Base-by-base conservation (phyloP, 2,888 invertebrate genomes). In the Cataglyphis altisquamis region DNA sequence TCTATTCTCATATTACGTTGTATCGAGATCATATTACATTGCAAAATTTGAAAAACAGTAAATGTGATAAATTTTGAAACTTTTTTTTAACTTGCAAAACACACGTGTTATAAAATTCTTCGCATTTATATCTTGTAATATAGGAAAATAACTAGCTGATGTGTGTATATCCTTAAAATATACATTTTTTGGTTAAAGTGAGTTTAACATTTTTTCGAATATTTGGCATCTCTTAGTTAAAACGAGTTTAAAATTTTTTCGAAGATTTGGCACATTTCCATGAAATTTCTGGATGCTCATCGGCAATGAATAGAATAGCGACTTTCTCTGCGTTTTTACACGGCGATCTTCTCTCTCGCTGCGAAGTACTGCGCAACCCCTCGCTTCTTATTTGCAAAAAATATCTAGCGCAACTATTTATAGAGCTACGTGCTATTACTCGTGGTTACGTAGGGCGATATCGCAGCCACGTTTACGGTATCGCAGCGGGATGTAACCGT, bases 351-450 rank as follows among this genome's bases (percentile, higher is more conserved):
- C 32, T 10, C 21, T 10, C 21, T 10, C 55, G 36, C 39, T 68
- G 32, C 57, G 21, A 41, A 48, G 55, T 73, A 73, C 29, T 55
- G 74, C 67, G 67, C 81, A 77, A 72, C 67, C 36, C 82, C 62
- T 32, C 57, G 52, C 60, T 68, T 36, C 66, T 83, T 80, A 78
- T 78, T 77, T 86, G 41, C 74, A 84, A 86, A 82, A 87, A 85
- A 86, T 84, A 86, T 87, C 87, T 87, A 87, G 87, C 67, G 70
- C 87, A 86, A 64, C 87, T 87, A 87, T 87, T 87, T 87, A 87
- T 87, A 82, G 82, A 57, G 63, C 70, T 55, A 68, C 52, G 82
- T 78, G 73, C 57, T 82, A 75, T 72, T 66, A 52, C 77, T 72
- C 66, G 57, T 73, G 66, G 29, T 78, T 63, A 77, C 78, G n/a